These are phyloP conservation scores for Caenorhabditis macrosperma DNA, from an alignment of 2,888 invertebrate genomes.

Conservation along the genomic window DNA sequence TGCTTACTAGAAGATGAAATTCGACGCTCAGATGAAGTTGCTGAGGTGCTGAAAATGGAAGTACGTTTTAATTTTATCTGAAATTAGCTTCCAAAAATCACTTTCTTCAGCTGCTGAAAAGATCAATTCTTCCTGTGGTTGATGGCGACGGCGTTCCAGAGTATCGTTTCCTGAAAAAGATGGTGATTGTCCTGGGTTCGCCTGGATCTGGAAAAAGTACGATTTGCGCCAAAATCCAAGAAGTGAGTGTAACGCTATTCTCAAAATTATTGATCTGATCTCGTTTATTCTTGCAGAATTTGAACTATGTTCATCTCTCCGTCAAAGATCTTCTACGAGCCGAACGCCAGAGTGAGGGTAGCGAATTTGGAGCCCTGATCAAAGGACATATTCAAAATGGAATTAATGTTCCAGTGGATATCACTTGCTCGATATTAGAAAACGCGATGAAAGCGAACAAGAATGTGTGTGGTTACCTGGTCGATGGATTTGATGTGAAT, in stretches of 20 bases:
- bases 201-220: constrained; percentile 99
- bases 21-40: too few relatives aligned
- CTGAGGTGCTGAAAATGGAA: too few relatives aligned
- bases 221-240: constrained; percentile 91
- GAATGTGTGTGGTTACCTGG: constrained; percentile 85
- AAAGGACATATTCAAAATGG: constrained; percentile 93
- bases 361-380: constrained; percentile 87
- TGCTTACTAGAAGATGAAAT: too few relatives aligned
- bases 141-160: too few relatives aligned
- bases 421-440: constrained; percentile 95
- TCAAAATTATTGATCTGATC: too few relatives aligned
- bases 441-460: constrained; percentile 83
- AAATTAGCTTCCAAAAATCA: too few relatives aligned
- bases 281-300: constrained; percentile 80
- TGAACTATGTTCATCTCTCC: constrained; percentile 83
- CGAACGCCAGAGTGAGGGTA: constrained; percentile 87
- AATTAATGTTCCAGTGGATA: constrained; percentile 96
- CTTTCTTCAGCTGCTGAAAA: too few relatives aligned
- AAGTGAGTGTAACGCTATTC: constrained; percentile 81
- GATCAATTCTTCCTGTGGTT: too few relatives aligned
- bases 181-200: constrained; percentile 96
- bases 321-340: constrained; percentile 92
- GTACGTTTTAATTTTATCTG: too few relatives aligned
- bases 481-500: constrained; percentile 99
- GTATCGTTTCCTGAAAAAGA: too few relatives aligned